phyloP scores from a whole-genome alignment of 1,140 invertebrate genomes.

The Aporrectodea caliginosa region DNA sequence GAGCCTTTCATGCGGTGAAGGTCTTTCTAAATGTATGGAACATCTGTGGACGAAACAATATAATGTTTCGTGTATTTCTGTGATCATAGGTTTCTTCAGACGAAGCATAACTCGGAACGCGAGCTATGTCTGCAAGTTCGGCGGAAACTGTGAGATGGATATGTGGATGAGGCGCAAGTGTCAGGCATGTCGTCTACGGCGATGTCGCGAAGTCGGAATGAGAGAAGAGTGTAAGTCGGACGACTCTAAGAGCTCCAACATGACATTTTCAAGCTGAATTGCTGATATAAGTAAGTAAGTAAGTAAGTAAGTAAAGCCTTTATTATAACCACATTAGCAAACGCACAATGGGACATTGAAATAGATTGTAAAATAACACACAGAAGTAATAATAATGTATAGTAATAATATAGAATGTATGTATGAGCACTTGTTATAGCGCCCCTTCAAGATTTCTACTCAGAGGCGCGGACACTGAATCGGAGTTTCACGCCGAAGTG shows the following conservation, averaged over 20 bases:
- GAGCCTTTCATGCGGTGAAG: too few relatives aligned
- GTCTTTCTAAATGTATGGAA: too few relatives aligned
- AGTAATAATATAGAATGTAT: not conserved
- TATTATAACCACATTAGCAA: not conserved
- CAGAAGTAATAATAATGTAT: not conserved
- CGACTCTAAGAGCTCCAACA: too few relatives aligned
- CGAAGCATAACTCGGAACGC: slow-evolving; percentile 96
- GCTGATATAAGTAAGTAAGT: not conserved
- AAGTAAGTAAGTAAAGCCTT: not conserved
- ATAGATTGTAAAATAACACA: not conserved
- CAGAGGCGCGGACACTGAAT: too few relatives aligned
- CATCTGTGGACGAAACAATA: too few relatives aligned
- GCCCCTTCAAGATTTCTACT: too few relatives aligned
- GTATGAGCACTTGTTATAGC: too few relatives aligned
- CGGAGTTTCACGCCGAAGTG: too few relatives aligned
- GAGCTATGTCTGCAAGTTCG: slow-evolving; percentile 96
- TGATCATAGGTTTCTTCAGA: slow-evolving; percentile 79
- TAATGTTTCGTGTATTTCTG: not conserved
- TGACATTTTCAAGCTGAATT: too few relatives aligned
- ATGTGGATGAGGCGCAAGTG: slow-evolving; percentile 99
- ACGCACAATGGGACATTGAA: not conserved
- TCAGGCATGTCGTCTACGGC: slow-evolving; percentile 94
- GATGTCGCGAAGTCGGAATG: slow-evolving; percentile 96
- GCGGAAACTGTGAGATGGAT: slow-evolving; percentile 95
- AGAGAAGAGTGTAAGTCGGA: slow-evolving; percentile 85